Base-by-base conservation (phyloP, 2,888 invertebrate species). In the Malacosoma neustria region DNA sequence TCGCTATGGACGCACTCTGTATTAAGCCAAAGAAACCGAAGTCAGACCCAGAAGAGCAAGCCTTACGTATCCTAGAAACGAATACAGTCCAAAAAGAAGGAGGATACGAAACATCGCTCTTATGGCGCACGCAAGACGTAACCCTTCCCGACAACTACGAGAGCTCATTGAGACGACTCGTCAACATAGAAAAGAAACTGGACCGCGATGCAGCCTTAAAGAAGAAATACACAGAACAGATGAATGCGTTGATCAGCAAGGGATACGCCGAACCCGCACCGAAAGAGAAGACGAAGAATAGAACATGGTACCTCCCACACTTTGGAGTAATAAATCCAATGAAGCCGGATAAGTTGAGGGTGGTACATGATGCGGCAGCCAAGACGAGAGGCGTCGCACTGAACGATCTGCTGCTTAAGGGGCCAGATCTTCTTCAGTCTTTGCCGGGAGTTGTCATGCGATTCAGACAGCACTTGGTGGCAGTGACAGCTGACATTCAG, bases 331-430 rank as follows among this genome's bases (percentile, higher is more conserved):
- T n/a, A n/a, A n/a, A n/a, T n/a, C n/a, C n/a, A n/a, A n/a, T n/a
- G n/a, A 63, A 64, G 37, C 43, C 43, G 2, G 37, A 39, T 1
- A 48, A 44, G 11, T 48, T 58, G 4, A 44, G 63, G 15, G 31
- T 61, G 3, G 62, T 64, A 1, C 60, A 49, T 32, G 63, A 67
- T 41, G 64, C 64, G 3, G 61, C 61, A 1, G 61, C 57, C 3
- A 50, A 42, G 13, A 43, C 39, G 9, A 15, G 50, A 2, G 55
- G 54, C 3, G 31, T 42, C 3, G 51, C 49, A 2, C 37, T 66
- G 5, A 68, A 68, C 38, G 54, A 54, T 6, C 22, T 47, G 3
- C 35, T 73, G 4, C 22, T 67, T 3, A 49, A 46, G 12, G 67
- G 67, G 1, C 65, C 69, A 1, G 63, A 67, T 29, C 35, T 62